A percentile compares a stretch with the other conserved stretches of the same genome.
Conservation (phyloP, 1,140 invertebrate species). For the Dendroctonus valens region DNA sequence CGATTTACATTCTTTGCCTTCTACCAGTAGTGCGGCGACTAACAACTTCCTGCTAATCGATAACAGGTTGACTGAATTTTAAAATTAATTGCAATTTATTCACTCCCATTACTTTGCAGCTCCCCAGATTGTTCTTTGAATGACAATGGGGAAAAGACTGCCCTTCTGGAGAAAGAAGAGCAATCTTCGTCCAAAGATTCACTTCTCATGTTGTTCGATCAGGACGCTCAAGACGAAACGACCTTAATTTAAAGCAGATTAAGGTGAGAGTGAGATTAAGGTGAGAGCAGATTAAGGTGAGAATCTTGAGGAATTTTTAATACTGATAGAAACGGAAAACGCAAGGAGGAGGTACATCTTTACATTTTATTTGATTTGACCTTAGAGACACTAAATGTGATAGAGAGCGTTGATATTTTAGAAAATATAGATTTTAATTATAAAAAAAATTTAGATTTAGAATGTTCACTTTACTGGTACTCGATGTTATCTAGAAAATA, state of each 20-base stretch:
- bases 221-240: constrained; percentile 70
- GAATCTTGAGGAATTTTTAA: too few species aligned
- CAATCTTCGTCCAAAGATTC: constrained; percentile 63
- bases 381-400: too few species aligned
- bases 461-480: too few species aligned
- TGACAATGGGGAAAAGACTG: constrained; percentile 62
- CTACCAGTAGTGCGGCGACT: constrained; percentile 60
- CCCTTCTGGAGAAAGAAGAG: constrained; percentile 46
- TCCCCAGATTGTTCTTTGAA: constrained; percentile 63
- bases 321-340: too few species aligned
- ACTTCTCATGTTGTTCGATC: constrained; percentile 66
- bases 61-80: constrained; percentile 43
- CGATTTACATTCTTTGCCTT: constrained; percentile 59
- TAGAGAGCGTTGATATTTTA: neutral
- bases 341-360: too few species aligned
- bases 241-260: constrained; percentile 61
- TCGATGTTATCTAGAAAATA: too few species aligned
- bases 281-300: too few species aligned
- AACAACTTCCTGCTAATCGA: constrained; percentile 58
- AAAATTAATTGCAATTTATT: neutral
- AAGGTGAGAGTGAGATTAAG: too few species aligned
- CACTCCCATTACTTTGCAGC: constrained; percentile 42
- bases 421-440: too few species aligned
- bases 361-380: too few species aligned
- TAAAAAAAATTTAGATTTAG: too few species aligned